Evolutionary conservation across 2,113 vertebrate species (phyloP).

Genomic region (Malurus alboscapulatus): DNA sequence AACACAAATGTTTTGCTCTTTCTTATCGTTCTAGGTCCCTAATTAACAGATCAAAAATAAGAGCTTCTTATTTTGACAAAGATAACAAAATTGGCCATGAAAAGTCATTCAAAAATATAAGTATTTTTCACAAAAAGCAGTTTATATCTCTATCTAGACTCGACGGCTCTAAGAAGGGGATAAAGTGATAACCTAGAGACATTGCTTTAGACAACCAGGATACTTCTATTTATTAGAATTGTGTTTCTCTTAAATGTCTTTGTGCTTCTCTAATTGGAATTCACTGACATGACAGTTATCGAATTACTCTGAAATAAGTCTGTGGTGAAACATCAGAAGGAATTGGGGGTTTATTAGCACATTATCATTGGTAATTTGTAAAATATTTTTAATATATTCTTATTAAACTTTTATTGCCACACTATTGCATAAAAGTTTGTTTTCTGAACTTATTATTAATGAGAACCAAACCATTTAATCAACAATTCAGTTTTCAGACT

Average conservation of each 20-base stretch:
- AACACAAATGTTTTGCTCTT: background rate
- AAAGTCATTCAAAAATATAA: background rate
- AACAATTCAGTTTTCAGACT: background rate
- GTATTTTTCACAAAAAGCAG: background rate
- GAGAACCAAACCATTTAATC: background rate
- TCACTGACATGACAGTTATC: background rate
- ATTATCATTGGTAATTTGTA: background rate
- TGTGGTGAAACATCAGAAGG: background rate
- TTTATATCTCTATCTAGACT: background rate
- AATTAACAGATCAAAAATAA: background rate
- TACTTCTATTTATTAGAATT: background rate
- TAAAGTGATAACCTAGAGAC: background rate
- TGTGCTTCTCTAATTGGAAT: background rate
- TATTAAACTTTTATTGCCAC: background rate
- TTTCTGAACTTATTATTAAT: background rate
- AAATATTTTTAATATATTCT: background rate
- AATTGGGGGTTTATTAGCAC: background rate
- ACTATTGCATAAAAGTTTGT: background rate
- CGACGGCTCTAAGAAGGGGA: background rate
- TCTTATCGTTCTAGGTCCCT: background rate
- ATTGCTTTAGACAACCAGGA: background rate
- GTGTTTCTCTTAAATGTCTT: background rate
- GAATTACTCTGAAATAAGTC: slow-evolving; percentile 15
- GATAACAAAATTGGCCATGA: background rate
- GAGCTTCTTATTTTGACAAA: background rate